phyloP scores from a whole-genome alignment of 2,113 vertebrate species.

The Trogon melanurus region DNA sequence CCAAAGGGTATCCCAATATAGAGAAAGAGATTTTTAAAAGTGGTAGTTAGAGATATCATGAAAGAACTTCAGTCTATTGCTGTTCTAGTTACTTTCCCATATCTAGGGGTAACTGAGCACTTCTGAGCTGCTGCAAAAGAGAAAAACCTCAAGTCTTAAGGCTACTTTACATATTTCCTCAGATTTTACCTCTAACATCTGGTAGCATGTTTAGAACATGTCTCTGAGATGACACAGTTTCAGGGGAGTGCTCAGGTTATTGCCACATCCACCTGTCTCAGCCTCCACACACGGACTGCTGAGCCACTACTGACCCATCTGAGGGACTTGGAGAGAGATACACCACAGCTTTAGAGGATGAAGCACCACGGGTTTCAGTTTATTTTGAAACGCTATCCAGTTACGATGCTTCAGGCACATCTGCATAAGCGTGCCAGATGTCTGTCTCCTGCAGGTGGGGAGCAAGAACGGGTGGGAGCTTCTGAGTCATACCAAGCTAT shows the following conservation, averaged over 20 bases:
- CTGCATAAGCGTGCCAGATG: background rate
- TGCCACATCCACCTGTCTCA: background rate
- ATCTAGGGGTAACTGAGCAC: background rate
- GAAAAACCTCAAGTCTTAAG: background rate
- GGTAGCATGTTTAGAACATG: background rate
- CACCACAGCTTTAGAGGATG: background rate
- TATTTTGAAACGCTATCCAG: background rate
- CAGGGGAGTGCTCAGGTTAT: background rate
- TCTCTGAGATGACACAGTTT: background rate
- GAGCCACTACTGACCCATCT: background rate
- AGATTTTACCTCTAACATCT: background rate
- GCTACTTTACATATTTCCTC: rapidly evolving
- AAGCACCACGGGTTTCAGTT: background rate
- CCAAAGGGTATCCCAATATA: background rate
- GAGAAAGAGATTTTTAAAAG: background rate
- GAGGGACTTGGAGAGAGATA: background rate
- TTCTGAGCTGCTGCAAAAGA: background rate
- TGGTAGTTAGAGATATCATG: background rate
- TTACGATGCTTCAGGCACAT: background rate
- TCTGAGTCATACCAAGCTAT: background rate
- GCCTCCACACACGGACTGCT: background rate
- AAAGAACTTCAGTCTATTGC: background rate
- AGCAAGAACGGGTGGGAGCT: background rate
- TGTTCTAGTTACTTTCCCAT: background rate
- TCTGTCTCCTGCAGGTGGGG: background rate